Evolutionary conservation across 2,888 invertebrate species (phyloP), one percentile per base, ranked within the genome.

Genomic region (Orchesellides sinensis): DNA sequence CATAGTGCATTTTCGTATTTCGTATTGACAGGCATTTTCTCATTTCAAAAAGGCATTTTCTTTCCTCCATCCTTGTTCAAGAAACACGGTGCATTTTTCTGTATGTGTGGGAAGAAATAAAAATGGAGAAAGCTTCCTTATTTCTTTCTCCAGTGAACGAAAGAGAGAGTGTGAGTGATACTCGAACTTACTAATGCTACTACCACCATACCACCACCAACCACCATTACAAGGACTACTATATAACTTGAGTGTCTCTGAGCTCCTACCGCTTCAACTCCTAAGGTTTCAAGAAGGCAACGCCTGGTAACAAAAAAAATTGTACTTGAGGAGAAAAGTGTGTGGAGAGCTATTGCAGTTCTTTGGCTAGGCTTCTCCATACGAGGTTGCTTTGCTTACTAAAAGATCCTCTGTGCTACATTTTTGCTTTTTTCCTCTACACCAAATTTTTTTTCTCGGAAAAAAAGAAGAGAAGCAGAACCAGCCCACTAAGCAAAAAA

Each of bases 221-320:
- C n/a, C n/a, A n/a, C n/a, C n/a, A n/a, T n/a, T n/a, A n/a, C n/a
- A n/a, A n/a, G n/a, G n/a, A n/a, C n/a, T n/a, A n/a, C n/a, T n/a
- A n/a, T n/a, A n/a, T n/a, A n/a, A n/a, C n/a, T n/a, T n/a, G n/a
- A n/a, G 27, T 56, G 40, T 72, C 27, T 59, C 21, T 19, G 29
- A 23, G 8, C 29, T 69, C 19, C 40, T 66, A 54, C 69, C n/a
- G 12, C 56, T 17, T 23, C 69, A 40, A 40, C 52, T 66, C 35
- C 35, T 75, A 78, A 61, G 78, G 61, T 68, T 77, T 77, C 59
- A 56, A 77, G 65, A 69, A 69, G 61, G 69, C 59, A 78, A 78
- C 78, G 78, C 78, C 78, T 69, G 69, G 78, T 68, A 78, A 78
- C 78, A 78, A 69, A 77, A 65, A 32, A 66, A 66, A 69, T n/a